phyloP scores from a whole-genome alignment of 1,140 invertebrate species.

The Cephus cinctus region DNA sequence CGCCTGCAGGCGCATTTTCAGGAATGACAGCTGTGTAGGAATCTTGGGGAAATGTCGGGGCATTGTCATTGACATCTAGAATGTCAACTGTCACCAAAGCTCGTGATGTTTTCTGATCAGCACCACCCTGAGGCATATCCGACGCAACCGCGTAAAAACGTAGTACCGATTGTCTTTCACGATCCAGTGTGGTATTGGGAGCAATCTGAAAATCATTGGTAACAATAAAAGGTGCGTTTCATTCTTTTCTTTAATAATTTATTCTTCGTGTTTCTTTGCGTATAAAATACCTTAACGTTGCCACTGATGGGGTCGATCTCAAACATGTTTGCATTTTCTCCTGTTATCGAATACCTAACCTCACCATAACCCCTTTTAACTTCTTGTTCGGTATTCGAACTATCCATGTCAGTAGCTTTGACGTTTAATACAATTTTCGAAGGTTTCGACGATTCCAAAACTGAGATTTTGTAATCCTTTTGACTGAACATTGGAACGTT shows the following conservation, averaged over 20 bases:
- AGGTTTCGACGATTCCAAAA: constrained; percentile 69
- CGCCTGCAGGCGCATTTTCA: constrained; percentile 70
- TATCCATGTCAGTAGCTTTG: constrained; percentile 71
- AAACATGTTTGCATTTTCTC: constrained; percentile 72
- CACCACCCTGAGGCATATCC: constrained; percentile 68
- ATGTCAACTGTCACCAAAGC: constrained; percentile 70
- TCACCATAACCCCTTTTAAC: constrained; percentile 65
- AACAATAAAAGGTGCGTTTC: constrained; percentile 12
- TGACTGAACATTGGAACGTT: constrained; percentile 74
- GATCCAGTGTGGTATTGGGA: constrained; percentile 68
- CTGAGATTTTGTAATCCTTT: constrained; percentile 67
- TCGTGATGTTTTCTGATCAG: constrained; percentile 63
- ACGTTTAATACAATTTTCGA: constrained; percentile 69
- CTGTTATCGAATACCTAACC: constrained; percentile 67
- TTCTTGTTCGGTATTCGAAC: constrained; percentile 61
- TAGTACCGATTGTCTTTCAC: constrained; percentile 71
- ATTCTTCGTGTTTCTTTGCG: too few relatives aligned
- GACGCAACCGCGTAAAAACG: constrained; percentile 70
- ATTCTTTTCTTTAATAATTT: not conserved
- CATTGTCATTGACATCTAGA: constrained; percentile 81
- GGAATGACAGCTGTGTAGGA: constrained; percentile 64
- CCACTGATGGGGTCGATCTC: constrained; percentile 68
- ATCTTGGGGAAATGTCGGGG: constrained; percentile 59
- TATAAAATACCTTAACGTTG: constrained; percentile 57
- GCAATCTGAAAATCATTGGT: constrained; percentile 56